A percentile compares a stretch with the other conserved stretches of the same genome.
Evolutionary conservation across 2,888 invertebrate species (phyloP).

Genomic region (Leptopilina drosophilae): DNA sequence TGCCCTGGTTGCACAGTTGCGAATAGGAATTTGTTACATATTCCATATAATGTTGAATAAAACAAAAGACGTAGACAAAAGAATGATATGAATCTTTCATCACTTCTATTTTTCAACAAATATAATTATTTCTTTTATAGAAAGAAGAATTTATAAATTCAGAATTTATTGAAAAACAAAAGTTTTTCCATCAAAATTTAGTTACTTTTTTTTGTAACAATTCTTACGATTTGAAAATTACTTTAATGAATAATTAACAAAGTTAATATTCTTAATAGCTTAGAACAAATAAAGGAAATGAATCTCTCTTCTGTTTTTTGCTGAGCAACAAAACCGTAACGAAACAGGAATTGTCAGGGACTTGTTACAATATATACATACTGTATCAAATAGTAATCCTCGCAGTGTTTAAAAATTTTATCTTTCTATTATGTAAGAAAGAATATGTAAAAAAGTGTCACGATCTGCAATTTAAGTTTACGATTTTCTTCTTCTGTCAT

Average conservation of each 20-base stretch:
- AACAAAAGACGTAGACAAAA: not conserved
- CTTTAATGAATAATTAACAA: not conserved
- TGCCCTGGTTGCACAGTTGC: constrained; percentile 1
- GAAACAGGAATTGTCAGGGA: constrained; percentile 18
- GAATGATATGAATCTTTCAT: constrained; percentile 16
- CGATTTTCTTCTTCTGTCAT: too few species aligned
- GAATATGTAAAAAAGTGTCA: not conserved
- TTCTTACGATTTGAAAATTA: too few species aligned
- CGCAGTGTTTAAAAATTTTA: not conserved
- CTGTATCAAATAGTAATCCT: not conserved
- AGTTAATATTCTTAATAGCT: not conserved
- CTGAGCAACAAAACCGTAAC: constrained; percentile 17
- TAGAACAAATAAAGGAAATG: constrained; percentile 1
- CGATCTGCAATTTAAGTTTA: not conserved
- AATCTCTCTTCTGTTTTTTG: not conserved
- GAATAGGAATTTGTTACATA: constrained; percentile 12
- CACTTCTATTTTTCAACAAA: not conserved
- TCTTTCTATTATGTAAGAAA: not conserved
- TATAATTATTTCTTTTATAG: not conserved
- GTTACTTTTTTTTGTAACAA: too few species aligned
- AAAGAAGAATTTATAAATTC: too few species aligned
- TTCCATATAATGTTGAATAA: constrained; percentile 11
- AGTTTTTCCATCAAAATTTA: too few species aligned
- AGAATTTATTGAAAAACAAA: too few species aligned
- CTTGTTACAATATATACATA: not conserved